A percentile compares a stretch with the other conserved stretches of the same genome.
Conservation (phyloP, 2,797 vertebrate species). For the Helarctos malayanus region DNA sequence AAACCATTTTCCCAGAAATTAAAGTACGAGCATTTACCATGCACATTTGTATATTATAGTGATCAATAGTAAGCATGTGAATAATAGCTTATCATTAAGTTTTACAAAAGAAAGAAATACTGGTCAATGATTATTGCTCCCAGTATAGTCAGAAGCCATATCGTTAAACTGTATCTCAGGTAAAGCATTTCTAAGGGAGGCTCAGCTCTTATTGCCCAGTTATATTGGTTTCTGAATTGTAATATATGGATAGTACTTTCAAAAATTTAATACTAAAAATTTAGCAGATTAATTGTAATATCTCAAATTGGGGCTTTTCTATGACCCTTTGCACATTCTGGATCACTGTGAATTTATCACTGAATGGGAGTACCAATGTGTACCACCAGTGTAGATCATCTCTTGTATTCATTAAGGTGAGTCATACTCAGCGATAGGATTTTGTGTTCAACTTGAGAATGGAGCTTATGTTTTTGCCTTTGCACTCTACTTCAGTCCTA, state of each 20-base stretch:
- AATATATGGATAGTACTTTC: background rate
- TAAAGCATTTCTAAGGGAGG: background rate
- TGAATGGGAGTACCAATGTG: background rate
- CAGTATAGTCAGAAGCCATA: background rate
- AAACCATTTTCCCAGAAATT: constrained; percentile 45
- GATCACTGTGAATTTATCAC: background rate
- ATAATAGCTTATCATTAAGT: constrained; percentile 30
- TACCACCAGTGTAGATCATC: background rate
- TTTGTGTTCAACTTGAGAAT: background rate
- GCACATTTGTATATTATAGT: background rate
- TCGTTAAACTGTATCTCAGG: background rate
- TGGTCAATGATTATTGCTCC: background rate
- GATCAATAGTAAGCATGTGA: background rate
- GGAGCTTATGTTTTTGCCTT: background rate
- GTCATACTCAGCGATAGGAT: background rate
- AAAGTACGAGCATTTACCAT: background rate
- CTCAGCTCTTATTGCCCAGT: background rate
- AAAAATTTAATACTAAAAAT: background rate
- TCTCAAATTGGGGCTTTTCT: background rate
- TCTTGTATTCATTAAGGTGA: background rate
- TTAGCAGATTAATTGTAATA: constrained; percentile 7
- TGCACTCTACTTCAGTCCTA: background rate
- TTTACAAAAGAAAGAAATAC: constrained; percentile 53
- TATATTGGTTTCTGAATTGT: constrained; percentile 35
- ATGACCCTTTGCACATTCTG: background rate